Base-by-base conservation (phyloP, 2,888 invertebrate species). In the Lepidochitona cinerea region DNA sequence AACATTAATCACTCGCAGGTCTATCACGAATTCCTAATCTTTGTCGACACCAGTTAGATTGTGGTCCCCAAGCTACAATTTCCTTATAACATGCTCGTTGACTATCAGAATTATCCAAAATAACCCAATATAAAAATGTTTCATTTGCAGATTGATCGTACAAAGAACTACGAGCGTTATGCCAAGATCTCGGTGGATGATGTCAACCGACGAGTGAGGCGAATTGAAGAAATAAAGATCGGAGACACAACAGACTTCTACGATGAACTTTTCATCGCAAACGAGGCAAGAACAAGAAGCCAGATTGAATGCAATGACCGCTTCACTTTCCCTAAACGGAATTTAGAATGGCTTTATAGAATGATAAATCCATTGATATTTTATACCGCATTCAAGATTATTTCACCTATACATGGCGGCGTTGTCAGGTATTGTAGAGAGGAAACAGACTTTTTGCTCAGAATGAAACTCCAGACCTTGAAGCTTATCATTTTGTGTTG, bases 121-220 rank as follows among this genome's bases (percentile, higher is more conserved):
- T 41, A 41, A 41, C 9, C 41, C 18, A 18, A 41, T 41, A 18
- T 41, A 12, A 12, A 12, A 12, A 18, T 41, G 41, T 7, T 59
- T 23, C 26, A 59, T 14, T 26, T 59, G 29, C 29, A 82, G 83
- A 76, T 76, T 53, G 84, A 85, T 75, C 76, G 74, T 9, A 71
- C 66, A 6, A 78, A 76, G 49, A 70, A 81, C 29, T 83, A 75
- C 67, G 70, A 72, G 0, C 72, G 76, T 12, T 73, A 52, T 23
- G 84, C 81, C 14, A 76, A 75, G 36, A 74, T 84, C 29, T 80
- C 79, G 41, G 83, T 84, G 65, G 85, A 85, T 59, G 81, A 81
- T 52, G 72, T 70, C 33, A 79, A 83, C 72, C 73, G 68, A 71
- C 73, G 85, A 35, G 73, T 83, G 53, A 71, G 84, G 12, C 80